A percentile compares a stretch with the other conserved stretches of the same genome.
phyloP scores from a whole-genome alignment of 2,797 vertebrate genomes.

The Nyctibius grandis region DNA sequence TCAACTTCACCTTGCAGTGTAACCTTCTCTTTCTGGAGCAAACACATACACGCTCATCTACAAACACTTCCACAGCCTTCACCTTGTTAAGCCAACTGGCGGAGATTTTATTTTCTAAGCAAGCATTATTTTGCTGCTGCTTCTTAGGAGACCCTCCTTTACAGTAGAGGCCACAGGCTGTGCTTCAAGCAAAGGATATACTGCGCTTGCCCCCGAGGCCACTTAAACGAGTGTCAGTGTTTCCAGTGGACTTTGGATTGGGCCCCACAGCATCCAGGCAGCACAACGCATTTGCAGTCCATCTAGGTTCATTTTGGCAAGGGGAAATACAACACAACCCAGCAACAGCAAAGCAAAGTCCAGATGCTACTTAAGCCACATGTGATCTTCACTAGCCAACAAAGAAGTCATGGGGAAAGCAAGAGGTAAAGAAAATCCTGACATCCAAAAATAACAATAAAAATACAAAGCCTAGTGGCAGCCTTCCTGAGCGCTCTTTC shows the following conservation, averaged over 20 bases:
- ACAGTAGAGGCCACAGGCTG: not conserved
- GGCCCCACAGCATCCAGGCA: slow-evolving; percentile 43
- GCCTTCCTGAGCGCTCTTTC: slow-evolving; percentile 3
- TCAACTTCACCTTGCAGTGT: slow-evolving; percentile 20
- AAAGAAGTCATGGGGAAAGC: not conserved
- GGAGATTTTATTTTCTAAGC: not conserved
- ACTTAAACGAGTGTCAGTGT: not conserved
- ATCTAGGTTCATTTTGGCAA: slow-evolving; percentile 39
- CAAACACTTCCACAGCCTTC: not conserved
- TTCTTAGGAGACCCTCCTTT: not conserved
- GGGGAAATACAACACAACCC: slow-evolving; percentile 5
- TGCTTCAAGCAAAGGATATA: not conserved
- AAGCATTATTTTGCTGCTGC: not conserved
- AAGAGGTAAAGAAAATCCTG: slow-evolving; percentile 6
- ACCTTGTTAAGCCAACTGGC: not conserved
- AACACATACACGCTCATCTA: not conserved
- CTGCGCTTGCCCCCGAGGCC: not conserved
- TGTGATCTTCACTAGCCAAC: slow-evolving; percentile 45
- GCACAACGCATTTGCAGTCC: slow-evolving; percentile 24
- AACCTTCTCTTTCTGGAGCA: not conserved
- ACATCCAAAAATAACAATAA: slow-evolving; percentile 47
- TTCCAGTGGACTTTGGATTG: slow-evolving; percentile 49
- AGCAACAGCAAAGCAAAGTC: slow-evolving; percentile 50
- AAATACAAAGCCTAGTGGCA: slow-evolving; percentile 28
- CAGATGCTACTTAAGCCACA: slow-evolving; percentile 39